Evolutionary conservation across 2,113 vertebrate genomes (phyloP), one percentile per base, ranked within the genome.

Genomic region (Heterochromis multidens): DNA sequence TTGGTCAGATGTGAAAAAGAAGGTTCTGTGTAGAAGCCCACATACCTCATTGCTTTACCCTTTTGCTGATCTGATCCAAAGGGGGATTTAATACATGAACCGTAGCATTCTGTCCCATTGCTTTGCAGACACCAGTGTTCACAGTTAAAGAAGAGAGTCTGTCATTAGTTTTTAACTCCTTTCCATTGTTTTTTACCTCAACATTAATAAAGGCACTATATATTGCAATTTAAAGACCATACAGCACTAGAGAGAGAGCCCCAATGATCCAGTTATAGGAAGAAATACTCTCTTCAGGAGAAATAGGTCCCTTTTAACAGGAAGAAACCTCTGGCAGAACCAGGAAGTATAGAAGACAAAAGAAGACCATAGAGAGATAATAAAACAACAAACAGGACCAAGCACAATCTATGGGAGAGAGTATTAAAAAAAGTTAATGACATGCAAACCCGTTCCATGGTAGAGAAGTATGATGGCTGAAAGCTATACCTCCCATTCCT

Each of bases 31-130:
- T 43, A 54, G 79, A 74, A 29, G 67, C 29, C 25, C 11, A 16
- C 62, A 86, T 57, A 76, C 31, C 59, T 74, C 72, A 63, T 58
- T 2, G 25, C 76, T 79, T 46, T 40, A 46, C 59, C 25, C 27
- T 54, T 29, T 77, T 88, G 87, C 80, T 74, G 58, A 76, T 87
- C 60, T 82, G 40, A 58, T 78, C 77, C 81, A 77, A 33, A 33
- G 35, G 70, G 78, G 86, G 80, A 88, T 90, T 91, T 89, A 80
- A 67, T 19, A 60, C 58, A 79, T 57, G 25, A 77, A 57, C 54
- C n/a, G 65, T 58, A 14, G 33, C 40, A 57, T 85, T 33, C 19
- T 77, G 80, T 82, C 60, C 49, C 40, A 86, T 83, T 78, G 3
- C 54, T 4, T 81, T 78, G 46, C 87, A 56, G 79, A 82, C 29